phyloP scores from a whole-genome alignment of 2,797 vertebrate genomes.

The Etheostoma nigrum region DNA sequence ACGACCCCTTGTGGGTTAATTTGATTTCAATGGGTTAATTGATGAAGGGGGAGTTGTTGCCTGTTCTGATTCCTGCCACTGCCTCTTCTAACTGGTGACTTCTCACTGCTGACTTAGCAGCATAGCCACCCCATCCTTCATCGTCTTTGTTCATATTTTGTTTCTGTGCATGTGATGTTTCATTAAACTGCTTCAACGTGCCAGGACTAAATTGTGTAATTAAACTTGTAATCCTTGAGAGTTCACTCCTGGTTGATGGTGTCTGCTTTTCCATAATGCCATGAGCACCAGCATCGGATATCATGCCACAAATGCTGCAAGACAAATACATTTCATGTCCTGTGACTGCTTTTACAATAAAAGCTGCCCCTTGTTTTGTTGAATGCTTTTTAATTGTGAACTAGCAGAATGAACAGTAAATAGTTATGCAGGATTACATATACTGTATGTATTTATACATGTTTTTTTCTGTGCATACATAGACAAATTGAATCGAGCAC shows the following conservation, averaged over 20 bases:
- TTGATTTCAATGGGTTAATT: constrained; percentile 82
- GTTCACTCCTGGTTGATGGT: background rate
- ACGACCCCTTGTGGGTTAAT: constrained; percentile 78
- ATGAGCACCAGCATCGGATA: background rate
- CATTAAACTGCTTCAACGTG: background rate
- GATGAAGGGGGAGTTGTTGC: constrained; percentile 75
- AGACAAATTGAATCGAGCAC: background rate
- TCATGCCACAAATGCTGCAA: background rate
- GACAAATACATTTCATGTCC: background rate
- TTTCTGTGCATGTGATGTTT: constrained; percentile 11
- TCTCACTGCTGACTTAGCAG: constrained; percentile 42
- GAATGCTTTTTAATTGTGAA: constrained; percentile 22
- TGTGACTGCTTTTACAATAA: constrained; percentile 21
- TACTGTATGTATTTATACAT: background rate
- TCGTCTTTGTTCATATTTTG: constrained; percentile 46
- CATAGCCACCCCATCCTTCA: constrained; percentile 22
- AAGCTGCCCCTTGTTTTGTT: background rate
- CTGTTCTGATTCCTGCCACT: constrained; percentile 72
- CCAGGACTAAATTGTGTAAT: constrained; percentile 6
- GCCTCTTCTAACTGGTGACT: constrained; percentile 58
- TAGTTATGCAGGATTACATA: background rate
- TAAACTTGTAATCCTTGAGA: constrained; percentile 3
- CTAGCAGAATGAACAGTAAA: background rate
- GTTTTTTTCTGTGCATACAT: background rate
- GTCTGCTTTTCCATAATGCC: constrained; percentile 11